Evolutionary conservation across 2,888 invertebrate genomes (phyloP).

Genomic region (Melieria omissa): DNA sequence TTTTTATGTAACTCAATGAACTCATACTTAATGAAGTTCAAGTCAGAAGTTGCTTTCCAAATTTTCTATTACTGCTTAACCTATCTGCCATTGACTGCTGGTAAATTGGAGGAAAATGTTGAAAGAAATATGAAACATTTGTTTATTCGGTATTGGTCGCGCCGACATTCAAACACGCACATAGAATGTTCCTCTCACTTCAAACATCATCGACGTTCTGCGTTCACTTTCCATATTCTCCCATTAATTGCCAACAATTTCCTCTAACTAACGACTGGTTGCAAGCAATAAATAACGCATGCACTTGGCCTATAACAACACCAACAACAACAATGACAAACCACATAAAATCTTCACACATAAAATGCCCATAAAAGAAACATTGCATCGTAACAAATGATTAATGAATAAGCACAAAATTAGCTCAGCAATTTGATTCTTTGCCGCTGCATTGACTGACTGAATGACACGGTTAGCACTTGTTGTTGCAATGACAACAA

Average conservation of each 20-base stretch:
- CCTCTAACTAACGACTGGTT: no score
- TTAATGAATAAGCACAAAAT: constrained; percentile 33
- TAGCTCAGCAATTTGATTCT: background rate
- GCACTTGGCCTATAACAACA: background rate
- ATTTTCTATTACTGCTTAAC: no score
- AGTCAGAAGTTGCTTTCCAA: no score
- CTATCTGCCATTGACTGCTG: no score
- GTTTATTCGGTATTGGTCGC: no score
- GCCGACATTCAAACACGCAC: no score
- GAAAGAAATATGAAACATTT: no score
- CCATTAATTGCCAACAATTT: background rate
- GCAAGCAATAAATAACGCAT: background rate
- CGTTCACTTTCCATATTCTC: background rate
- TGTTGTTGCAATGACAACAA: background rate
- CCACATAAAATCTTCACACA: no score
- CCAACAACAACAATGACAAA: constrained; percentile 8
- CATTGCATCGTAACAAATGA: constrained; percentile 23
- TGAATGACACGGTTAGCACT: background rate
- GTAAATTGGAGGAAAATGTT: no score
- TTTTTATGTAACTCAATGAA: no score
- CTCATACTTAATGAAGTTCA: no score
- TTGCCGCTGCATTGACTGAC: constrained; percentile 4
- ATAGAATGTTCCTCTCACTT: no score
- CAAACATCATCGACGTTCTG: background rate
- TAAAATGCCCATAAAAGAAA: background rate